Percentiles rank a stretch among this genome's conserved stretches.
phyloP scores from a whole-genome alignment of 2,797 vertebrate genomes.

The Falco novaeseelandiae region DNA sequence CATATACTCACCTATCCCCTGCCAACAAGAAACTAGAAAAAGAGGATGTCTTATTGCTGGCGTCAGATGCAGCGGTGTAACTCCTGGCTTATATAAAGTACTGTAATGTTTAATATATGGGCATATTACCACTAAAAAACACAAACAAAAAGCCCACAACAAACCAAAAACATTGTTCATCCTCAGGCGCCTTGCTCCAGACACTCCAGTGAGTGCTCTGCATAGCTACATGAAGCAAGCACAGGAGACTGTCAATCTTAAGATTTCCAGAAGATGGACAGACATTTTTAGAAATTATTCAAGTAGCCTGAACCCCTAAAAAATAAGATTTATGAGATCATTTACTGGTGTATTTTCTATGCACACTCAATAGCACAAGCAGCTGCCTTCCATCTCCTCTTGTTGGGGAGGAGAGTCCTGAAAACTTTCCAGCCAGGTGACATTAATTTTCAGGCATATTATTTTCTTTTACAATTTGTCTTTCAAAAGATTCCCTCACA shows the following conservation, averaged over 20 bases:
- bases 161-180: background rate
- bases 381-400: background rate
- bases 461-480: background rate
- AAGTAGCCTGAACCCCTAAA: background rate
- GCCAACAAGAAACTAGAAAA: background rate
- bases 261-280: background rate
- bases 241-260: background rate
- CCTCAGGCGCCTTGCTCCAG: background rate
- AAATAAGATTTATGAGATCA: background rate
- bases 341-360: background rate
- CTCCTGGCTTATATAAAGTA: background rate
- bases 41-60: background rate
- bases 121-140: background rate
- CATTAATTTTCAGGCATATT: background rate
- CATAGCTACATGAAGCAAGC: background rate
- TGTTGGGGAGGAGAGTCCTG: background rate
- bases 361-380: background rate
- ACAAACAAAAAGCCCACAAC: background rate
- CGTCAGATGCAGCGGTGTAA: background rate
- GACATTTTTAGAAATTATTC: background rate
- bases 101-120: background rate
- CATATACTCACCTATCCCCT: background rate
- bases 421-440: background rate
- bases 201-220: background rate
- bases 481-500: background rate